These are phyloP conservation scores for Halictus quadricinctus DNA, from an alignment of 2,888 invertebrate genomes.

Conservation along the genomic window DNA sequence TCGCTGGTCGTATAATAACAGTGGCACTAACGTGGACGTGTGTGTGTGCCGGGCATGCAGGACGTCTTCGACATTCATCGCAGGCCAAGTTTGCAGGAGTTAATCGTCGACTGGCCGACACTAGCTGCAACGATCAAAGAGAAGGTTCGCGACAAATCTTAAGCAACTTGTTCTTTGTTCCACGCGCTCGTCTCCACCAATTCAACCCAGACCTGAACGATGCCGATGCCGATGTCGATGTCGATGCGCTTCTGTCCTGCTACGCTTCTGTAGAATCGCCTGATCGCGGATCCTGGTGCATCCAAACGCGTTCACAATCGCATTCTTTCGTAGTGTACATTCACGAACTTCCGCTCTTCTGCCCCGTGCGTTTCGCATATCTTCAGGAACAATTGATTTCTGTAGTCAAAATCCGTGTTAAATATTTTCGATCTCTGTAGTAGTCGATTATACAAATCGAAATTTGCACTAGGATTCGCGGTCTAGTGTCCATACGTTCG, in stretches of 20 bases:
- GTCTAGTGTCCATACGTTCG: not conserved
- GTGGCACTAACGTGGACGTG: slow-evolving; percentile 68
- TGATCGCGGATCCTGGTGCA: not conserved
- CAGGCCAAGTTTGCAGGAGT: slow-evolving; percentile 87
- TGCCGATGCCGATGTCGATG: slow-evolving; percentile 11
- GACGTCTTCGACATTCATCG: slow-evolving; percentile 88
- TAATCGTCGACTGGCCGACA: slow-evolving; percentile 91
- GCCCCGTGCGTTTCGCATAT: not conserved
- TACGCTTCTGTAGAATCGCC: slow-evolving; percentile 55
- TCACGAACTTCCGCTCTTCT: not conserved
- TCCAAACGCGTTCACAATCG: not conserved
- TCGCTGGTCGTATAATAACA: slow-evolving; percentile 60
- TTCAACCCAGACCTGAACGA: slow-evolving; percentile 44
- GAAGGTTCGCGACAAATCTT: slow-evolving; percentile 85
- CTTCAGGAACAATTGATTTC: not conserved
- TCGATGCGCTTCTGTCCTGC: slow-evolving; percentile 50
- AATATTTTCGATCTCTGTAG: not conserved
- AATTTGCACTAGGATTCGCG: not conserved
- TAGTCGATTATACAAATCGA: not conserved
- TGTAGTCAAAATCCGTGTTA: no score
- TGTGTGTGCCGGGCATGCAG: slow-evolving; percentile 82
- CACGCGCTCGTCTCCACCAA: slow-evolving; percentile 55
- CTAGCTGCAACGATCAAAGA: slow-evolving; percentile 87
- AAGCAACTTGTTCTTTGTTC: slow-evolving; percentile 57
- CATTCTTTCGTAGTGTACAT: not conserved